Conservation (phyloP, 2,113 vertebrate species). For the Etheostoma cragini region DNA sequence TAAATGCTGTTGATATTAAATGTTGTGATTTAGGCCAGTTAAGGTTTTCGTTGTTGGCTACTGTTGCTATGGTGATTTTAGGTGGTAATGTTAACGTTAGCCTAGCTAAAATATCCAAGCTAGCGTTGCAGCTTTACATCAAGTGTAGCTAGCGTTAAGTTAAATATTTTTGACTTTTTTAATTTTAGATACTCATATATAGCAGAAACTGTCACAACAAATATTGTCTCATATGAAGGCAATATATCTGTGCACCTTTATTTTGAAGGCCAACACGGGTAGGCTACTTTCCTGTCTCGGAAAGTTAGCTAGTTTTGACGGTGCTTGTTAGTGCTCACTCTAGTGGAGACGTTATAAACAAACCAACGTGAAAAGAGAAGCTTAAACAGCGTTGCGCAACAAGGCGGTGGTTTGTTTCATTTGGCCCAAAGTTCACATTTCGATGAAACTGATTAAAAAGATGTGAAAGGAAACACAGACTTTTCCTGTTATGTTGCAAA, state of each 20-base stretch:
- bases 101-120: neutral
- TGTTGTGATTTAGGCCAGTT: too few species aligned
- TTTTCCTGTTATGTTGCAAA: conserved; percentile 34
- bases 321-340: conserved; percentile 19
- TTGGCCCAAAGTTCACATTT: conserved; percentile 19
- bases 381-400: conserved; percentile 44
- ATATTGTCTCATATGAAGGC: neutral
- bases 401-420: conserved; percentile 35
- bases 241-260: conserved; percentile 34
- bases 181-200: neutral
- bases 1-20: too few species aligned
- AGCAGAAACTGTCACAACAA: neutral
- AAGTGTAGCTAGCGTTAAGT: neutral
- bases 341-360: conserved; percentile 17
- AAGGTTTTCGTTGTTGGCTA: too few species aligned
- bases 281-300: conserved; percentile 27
- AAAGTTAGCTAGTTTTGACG: neutral
- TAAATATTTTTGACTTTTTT: neutral
- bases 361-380: neutral
- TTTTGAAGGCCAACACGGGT: conserved; percentile 4
- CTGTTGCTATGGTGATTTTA: too few species aligned
- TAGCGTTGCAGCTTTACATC: neutral
- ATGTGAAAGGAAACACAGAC: conserved; percentile 49
- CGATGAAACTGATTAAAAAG: conserved; percentile 38
- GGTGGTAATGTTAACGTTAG: neutral